phyloP scores from a whole-genome alignment of 2,797 vertebrate genomes.

The Gymnocypris eckloni region DNA sequence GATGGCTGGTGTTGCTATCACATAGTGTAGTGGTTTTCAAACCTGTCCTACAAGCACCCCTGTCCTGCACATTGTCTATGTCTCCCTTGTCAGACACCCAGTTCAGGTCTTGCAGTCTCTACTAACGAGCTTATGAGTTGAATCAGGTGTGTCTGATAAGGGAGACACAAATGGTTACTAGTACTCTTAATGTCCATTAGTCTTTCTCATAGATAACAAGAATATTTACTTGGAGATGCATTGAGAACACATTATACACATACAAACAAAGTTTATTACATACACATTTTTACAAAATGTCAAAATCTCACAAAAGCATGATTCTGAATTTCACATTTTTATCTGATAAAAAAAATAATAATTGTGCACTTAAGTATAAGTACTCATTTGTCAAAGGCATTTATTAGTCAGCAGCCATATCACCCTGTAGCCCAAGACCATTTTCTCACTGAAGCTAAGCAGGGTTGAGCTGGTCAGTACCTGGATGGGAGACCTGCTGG shows the following conservation, averaged over 20 bases:
- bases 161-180: background rate
- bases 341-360: background rate
- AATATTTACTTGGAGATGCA: background rate
- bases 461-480: no score
- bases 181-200: background rate
- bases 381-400: slow-evolving; percentile 1
- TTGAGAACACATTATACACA: background rate
- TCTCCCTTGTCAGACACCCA: no score
- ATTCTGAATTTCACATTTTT: slow-evolving; percentile 17
- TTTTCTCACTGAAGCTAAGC: no score
- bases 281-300: background rate
- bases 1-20: no score
- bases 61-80: no score
- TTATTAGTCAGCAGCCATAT: background rate
- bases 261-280: slow-evolving; percentile 11
- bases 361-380: background rate
- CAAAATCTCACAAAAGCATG: background rate
- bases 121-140: no score
- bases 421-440: no score
- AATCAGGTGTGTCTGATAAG: no score
- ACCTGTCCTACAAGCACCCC: no score
- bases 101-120: no score
- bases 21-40: no score
- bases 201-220: background rate
- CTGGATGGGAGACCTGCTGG: no score